phyloP scores from a whole-genome alignment of 2,113 vertebrate genomes.

The Esox niger region DNA sequence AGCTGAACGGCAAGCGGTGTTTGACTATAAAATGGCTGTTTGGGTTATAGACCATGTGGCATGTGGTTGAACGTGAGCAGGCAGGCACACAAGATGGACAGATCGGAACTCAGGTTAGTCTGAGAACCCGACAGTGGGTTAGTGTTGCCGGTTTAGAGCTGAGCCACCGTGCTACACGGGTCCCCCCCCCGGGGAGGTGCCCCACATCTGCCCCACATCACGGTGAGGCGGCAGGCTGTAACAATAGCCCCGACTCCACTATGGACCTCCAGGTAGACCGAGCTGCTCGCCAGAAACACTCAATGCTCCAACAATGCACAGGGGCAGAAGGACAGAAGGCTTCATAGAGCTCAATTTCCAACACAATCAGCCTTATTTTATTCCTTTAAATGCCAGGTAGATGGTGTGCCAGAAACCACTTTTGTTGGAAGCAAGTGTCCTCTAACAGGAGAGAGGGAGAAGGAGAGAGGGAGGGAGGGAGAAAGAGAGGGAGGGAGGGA shows the following conservation, averaged over 20 bases:
- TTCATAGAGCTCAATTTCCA: slow-evolving; percentile 79
- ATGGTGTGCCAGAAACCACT: slow-evolving; percentile 65
- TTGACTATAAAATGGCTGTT: slow-evolving; percentile 66
- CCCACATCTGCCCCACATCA: too few species aligned
- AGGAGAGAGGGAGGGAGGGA: slow-evolving; percentile 36
- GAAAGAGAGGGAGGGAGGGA: slow-evolving; percentile 42
- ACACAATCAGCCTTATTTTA: slow-evolving; percentile 77
- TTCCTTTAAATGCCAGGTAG: slow-evolving; percentile 74
- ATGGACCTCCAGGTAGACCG: slow-evolving; percentile 67
- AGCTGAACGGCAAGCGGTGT: slow-evolving; percentile 54
- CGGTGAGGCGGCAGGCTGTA: slow-evolving; percentile 54
- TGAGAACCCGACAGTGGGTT: neutral
- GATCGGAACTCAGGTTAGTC: slow-evolving; percentile 40
- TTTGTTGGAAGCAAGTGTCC: slow-evolving; percentile 68
- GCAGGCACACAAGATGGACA: slow-evolving; percentile 35
- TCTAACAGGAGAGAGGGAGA: slow-evolving; percentile 58
- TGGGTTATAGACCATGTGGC: slow-evolving; percentile 55
- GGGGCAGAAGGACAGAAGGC: slow-evolving; percentile 69
- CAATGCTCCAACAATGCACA: slow-evolving; percentile 72
- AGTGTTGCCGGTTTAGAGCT: neutral
- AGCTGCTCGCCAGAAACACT: slow-evolving; percentile 70
- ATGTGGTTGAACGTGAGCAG: slow-evolving; percentile 32
- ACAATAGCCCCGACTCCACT: slow-evolving; percentile 70
- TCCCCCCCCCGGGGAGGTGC: neutral
- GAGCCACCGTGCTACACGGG: neutral